Evolutionary conservation across 2,888 invertebrate species (phyloP).

Genomic region (Drosophila vallismaia): DNA sequence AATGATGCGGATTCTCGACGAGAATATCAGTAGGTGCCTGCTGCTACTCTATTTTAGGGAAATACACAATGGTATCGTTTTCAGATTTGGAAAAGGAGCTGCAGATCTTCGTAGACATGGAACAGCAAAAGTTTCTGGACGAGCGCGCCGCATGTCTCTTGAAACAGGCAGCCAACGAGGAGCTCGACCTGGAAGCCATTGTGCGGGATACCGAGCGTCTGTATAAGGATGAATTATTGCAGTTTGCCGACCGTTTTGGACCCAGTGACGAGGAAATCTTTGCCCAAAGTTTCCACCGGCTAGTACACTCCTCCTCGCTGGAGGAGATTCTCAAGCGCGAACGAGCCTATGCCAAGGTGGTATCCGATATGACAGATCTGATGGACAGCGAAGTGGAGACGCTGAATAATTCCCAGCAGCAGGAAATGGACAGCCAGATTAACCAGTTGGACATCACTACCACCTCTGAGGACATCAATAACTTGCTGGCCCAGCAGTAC

Average conservation of each 20-base stretch:
- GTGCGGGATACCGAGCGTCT: constrained; percentile 91
- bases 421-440: constrained; percentile 95
- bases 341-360: constrained; percentile 92
- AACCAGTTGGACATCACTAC: constrained; percentile 90
- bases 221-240: constrained; percentile 92
- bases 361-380: constrained; percentile 89
- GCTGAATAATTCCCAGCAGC: constrained; percentile 91
- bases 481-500: constrained; percentile 91
- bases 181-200: constrained; percentile 89
- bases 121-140: constrained; percentile 89
- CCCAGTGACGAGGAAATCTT: constrained; percentile 91
- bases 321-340: constrained; percentile 95
- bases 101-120: constrained; percentile 87
- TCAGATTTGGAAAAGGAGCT: constrained; percentile 82
- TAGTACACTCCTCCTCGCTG: constrained; percentile 93
- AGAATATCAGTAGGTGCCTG: constrained; percentile 69
- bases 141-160: constrained; percentile 87
- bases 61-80: neutral
- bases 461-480: constrained; percentile 90
- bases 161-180: constrained; percentile 86
- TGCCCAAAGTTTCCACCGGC: constrained; percentile 85
- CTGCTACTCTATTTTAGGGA: too few species aligned
- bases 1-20: constrained; percentile 82
- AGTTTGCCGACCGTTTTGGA: constrained; percentile 92
- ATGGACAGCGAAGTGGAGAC: constrained; percentile 89